phyloP scores from a whole-genome alignment of 2,888 invertebrate species.

The Drosophila bunnanda region DNA sequence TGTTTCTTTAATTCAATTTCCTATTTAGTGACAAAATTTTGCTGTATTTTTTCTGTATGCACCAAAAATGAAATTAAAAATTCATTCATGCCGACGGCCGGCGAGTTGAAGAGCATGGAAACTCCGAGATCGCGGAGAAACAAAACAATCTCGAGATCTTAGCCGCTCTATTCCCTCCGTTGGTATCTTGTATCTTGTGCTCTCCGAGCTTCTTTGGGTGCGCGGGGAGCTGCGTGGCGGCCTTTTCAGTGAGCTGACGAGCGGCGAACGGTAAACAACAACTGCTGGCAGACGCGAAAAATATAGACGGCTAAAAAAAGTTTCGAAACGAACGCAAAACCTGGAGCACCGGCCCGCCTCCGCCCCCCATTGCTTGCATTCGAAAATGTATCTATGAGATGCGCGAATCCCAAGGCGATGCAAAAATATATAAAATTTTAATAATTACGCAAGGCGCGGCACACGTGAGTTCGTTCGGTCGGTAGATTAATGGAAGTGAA shows the following conservation, averaged over 20 bases:
- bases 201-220: conserved; percentile 51
- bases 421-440: conserved; percentile 40
- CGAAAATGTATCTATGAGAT: conserved; percentile 56
- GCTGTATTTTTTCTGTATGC: conserved; percentile 9
- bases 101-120: conserved; percentile 21
- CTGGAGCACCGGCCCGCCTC: conserved; percentile 45
- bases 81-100: conserved; percentile 26
- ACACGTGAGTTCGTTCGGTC: conserved; percentile 42
- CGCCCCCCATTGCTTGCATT: conserved; percentile 24
- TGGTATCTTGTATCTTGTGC: conserved; percentile 31
- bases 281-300: conserved; percentile 59
- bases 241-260: conserved; percentile 70
- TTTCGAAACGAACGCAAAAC: conserved; percentile 48
- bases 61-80: conserved; percentile 2
- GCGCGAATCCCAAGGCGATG: conserved; percentile 47
- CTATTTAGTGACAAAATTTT: conserved; percentile 7
- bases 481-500: conserved; percentile 29
- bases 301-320: conserved; percentile 47
- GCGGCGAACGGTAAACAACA: conserved; percentile 79
- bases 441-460: conserved; percentile 69
- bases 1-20: too few species aligned
- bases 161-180: conserved; percentile 41
- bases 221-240: conserved; percentile 56
- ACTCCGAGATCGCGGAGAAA: conserved; percentile 19
- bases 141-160: conserved; percentile 35